phyloP scores from a whole-genome alignment of 35 echinoderm and acorn worm species.

The Nesometra sesokonis region DNA sequence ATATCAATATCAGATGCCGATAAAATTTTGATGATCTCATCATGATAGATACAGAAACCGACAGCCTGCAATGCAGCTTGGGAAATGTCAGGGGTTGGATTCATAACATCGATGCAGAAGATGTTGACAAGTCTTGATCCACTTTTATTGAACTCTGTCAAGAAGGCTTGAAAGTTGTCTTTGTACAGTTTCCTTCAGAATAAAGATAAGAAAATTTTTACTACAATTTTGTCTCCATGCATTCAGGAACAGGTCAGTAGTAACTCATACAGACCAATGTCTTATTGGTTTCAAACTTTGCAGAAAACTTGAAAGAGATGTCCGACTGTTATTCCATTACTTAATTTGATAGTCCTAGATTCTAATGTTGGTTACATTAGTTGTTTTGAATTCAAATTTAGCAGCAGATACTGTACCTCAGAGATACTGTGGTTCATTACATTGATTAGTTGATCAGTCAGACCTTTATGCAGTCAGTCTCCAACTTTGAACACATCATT shows the following conservation, averaged over 20 bases:
- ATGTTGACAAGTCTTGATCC: background rate
- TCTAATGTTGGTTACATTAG: too few species aligned
- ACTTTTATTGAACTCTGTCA: background rate
- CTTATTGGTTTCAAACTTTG: too few species aligned
- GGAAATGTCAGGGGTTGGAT: constrained; percentile 35
- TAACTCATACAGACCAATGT: background rate
- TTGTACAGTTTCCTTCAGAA: background rate
- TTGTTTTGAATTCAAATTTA: too few species aligned
- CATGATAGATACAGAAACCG: constrained; percentile 74
- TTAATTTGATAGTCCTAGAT: too few species aligned
- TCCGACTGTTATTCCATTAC: too few species aligned
- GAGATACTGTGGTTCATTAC: too few species aligned
- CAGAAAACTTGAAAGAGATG: too few species aligned
- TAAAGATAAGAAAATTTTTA: background rate
- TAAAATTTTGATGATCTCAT: constrained; percentile 23
- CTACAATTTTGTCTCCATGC: background rate
- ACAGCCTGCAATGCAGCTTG: constrained; percentile 69
- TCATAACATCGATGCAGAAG: constrained; percentile 68
- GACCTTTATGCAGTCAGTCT: too few species aligned
- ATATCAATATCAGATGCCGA: background rate
- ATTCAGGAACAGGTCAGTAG: background rate
- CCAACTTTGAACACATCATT: too few species aligned
- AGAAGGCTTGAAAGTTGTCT: background rate
- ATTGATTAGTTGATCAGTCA: too few species aligned
- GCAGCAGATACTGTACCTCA: too few species aligned